These are phyloP conservation scores for Heliconius ethilla DNA, from an alignment of 2,888 invertebrate species.

Conservation along the genomic window DNA sequence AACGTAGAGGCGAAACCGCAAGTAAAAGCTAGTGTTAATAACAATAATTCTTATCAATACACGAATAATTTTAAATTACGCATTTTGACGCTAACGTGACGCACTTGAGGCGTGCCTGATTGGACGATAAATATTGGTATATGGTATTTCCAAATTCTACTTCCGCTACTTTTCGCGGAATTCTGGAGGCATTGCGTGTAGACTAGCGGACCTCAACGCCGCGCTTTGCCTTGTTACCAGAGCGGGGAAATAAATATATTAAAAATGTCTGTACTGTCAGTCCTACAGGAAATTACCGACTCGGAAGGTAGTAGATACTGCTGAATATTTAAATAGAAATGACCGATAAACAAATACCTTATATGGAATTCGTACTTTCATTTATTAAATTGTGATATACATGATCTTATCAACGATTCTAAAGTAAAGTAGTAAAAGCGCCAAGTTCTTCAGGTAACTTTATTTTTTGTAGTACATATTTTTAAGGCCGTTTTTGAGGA, in stretches of 20 bases:
- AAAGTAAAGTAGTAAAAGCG: not conserved
- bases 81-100: not conserved
- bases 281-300: too few relatives aligned
- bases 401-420: slow-evolving; percentile 6
- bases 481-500: too few relatives aligned
- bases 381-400: slow-evolving; percentile 13
- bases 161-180: not conserved
- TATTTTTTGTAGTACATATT: not conserved
- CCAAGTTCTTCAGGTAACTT: not conserved
- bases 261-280: too few relatives aligned
- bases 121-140: not conserved
- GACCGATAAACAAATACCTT: slow-evolving; percentile 9
- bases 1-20: too few relatives aligned
- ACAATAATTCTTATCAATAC: slow-evolving; percentile 2
- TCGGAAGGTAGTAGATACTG: too few relatives aligned
- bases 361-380: not conserved
- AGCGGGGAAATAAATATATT: too few relatives aligned
- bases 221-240: too few relatives aligned
- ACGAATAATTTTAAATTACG: not conserved
- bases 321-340: slow-evolving; percentile 2
- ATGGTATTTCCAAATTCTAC: not conserved
- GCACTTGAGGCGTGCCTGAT: not conserved
- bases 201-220: too few relatives aligned
- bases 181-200: too few relatives aligned
- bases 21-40: too few relatives aligned